Evolutionary conservation across 2,113 vertebrate genomes (phyloP).

Genomic region (Sphyrna mokarran): DNA sequence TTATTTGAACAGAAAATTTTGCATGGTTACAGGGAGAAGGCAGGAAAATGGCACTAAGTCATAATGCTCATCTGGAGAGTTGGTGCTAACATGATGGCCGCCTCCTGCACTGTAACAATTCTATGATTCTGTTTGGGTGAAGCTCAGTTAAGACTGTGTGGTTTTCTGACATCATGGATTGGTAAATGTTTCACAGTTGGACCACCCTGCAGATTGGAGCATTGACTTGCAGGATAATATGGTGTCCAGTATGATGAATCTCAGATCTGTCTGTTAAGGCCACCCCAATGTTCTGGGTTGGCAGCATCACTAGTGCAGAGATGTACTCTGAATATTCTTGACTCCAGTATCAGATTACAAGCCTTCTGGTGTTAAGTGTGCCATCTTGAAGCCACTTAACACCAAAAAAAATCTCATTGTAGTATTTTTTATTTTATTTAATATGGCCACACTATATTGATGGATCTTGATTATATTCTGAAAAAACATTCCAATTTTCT

Average conservation of each 20-base stretch:
- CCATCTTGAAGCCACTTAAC: not conserved
- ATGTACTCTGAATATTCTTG: not conserved
- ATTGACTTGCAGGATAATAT: not conserved
- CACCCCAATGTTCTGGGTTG: not conserved
- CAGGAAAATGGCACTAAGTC: no score
- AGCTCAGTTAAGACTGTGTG: not conserved
- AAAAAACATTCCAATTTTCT: not conserved
- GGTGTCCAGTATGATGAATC: not conserved
- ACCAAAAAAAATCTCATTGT: not conserved
- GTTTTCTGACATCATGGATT: not conserved
- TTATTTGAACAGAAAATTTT: no score
- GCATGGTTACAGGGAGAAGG: no score
- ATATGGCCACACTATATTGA: not conserved
- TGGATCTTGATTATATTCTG: not conserved
- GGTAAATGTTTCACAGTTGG: not conserved
- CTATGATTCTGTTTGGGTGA: not conserved
- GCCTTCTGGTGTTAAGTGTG: not conserved
- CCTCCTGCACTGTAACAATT: no score
- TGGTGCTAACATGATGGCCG: no score
- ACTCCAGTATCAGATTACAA: not conserved
- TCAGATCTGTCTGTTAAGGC: not conserved
- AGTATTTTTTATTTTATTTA: not conserved
- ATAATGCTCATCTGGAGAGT: no score
- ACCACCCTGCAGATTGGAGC: not conserved
- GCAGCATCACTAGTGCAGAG: not conserved